These are phyloP conservation scores for Thunnus maccoyii DNA, from an alignment of 2,113 vertebrate genomes.

Conservation along the genomic window DNA sequence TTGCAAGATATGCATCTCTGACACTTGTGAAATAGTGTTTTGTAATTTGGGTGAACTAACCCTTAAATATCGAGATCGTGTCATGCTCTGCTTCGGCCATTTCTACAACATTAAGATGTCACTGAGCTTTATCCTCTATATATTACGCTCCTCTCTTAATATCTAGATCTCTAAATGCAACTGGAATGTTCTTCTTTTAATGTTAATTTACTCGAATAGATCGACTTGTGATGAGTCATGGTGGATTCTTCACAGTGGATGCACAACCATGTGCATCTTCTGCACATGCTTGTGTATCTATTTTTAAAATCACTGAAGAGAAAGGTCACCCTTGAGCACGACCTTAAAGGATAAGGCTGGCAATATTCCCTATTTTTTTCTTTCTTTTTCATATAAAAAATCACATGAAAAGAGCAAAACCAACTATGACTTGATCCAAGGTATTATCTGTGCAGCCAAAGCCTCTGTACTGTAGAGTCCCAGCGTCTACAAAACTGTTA, in stretches of 20 bases:
- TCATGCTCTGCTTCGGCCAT: not conserved
- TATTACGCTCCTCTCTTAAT: slow-evolving; percentile 27
- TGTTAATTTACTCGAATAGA: slow-evolving; percentile 32
- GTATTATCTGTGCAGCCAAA: not conserved
- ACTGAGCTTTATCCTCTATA: not conserved
- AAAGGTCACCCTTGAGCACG: not conserved
- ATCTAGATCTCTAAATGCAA: slow-evolving; percentile 5
- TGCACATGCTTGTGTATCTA: not conserved
- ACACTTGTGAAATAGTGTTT: not conserved
- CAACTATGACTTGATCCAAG: not conserved
- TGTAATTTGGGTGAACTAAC: not conserved
- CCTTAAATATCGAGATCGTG: not conserved
- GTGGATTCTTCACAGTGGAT: slow-evolving; percentile 12
- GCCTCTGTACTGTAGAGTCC: not conserved
- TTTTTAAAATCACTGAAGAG: slow-evolving; percentile 15
- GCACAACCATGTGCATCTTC: too few species aligned
- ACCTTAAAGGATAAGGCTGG: too few species aligned
- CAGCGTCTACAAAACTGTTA: too few species aligned
- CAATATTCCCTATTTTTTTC: not conserved
- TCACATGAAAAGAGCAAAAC: not conserved
- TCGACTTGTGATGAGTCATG: not conserved
- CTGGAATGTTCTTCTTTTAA: not conserved
- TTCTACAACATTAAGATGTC: not conserved
- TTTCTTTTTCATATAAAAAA: too few species aligned
- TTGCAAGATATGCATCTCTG: not conserved